These are phyloP conservation scores for Paratilapia polleni DNA, from an alignment of 2,113 vertebrate genomes.

Conservation along the genomic window DNA sequence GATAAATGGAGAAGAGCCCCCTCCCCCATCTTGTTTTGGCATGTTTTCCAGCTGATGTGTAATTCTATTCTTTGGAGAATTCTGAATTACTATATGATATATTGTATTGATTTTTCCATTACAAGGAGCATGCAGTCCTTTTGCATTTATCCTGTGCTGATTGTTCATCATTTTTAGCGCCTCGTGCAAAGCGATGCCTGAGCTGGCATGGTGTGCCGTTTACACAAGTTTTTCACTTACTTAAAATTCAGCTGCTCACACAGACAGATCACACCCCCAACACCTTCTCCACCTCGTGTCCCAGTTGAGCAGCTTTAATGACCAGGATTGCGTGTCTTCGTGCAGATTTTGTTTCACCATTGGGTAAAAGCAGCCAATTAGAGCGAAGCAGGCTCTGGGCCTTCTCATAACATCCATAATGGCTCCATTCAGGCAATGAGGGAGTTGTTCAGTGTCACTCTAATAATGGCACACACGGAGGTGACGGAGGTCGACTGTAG, in stretches of 20 bases:
- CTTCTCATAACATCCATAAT: constrained; percentile 67
- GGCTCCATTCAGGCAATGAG: constrained; percentile 62
- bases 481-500: constrained; percentile 16
- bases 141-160: neutral
- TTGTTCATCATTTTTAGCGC: constrained; percentile 13
- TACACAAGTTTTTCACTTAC: neutral
- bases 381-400: constrained; percentile 22
- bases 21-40: constrained; percentile 1
- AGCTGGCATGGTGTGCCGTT: neutral
- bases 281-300: neutral
- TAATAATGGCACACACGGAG: constrained; percentile 43
- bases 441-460: constrained; percentile 42
- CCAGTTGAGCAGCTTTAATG: constrained; percentile 19
- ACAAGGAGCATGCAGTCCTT: neutral
- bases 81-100: constrained; percentile 22
- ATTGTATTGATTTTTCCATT: constrained; percentile 23
- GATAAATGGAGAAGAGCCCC: neutral
- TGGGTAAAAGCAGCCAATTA: constrained; percentile 48
- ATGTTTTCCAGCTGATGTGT: constrained; percentile 10
- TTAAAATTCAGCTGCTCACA: constrained; percentile 22
- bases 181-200: neutral
- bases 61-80: neutral
- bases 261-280: neutral
- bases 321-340: constrained; percentile 15
- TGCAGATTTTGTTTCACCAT: constrained; percentile 41